These are phyloP conservation scores for Harpagifer antarcticus DNA, from an alignment of 2,797 vertebrate genomes.

Conservation along the genomic window DNA sequence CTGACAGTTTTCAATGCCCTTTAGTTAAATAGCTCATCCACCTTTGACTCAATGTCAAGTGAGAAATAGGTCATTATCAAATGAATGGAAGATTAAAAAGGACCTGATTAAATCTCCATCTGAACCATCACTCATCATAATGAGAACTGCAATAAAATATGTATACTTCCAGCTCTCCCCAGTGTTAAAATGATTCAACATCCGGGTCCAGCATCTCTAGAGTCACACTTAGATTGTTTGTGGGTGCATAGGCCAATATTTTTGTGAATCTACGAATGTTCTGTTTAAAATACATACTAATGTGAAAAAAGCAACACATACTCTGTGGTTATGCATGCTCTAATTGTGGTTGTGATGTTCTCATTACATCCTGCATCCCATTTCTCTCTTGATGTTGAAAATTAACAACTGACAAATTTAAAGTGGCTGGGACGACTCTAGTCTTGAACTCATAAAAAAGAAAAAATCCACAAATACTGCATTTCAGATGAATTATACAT, in stretches of 20 bases:
- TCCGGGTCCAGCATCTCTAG: slow-evolving; percentile 39
- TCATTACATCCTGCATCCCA: slow-evolving; percentile 45
- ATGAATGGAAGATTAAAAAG: slow-evolving; percentile 74
- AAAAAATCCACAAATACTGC: slow-evolving; percentile 49
- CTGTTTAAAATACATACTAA: slow-evolving; percentile 18
- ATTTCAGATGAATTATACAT: slow-evolving; percentile 74
- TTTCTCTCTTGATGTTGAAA: slow-evolving; percentile 34
- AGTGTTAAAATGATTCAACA: slow-evolving; percentile 44
- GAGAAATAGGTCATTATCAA: slow-evolving; percentile 73
- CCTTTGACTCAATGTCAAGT: slow-evolving; percentile 73
- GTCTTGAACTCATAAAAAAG: slow-evolving; percentile 37
- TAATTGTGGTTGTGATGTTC: slow-evolving; percentile 32
- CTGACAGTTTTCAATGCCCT: slow-evolving; percentile 31
- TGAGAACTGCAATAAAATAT: slow-evolving; percentile 80
- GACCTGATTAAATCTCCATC: slow-evolving; percentile 76
- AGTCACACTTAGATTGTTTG: slow-evolving; percentile 23
- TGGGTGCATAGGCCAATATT: neutral
- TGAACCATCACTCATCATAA: slow-evolving; percentile 78
- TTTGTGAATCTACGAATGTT: slow-evolving; percentile 1
- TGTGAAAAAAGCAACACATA: slow-evolving; percentile 1
- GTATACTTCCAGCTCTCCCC: slow-evolving; percentile 57
- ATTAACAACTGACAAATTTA: slow-evolving; percentile 44
- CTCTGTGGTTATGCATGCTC: slow-evolving; percentile 11
- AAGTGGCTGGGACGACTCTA: slow-evolving; percentile 23
- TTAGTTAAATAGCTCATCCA: slow-evolving; percentile 42